A percentile compares a stretch with the other conserved stretches of the same genome.
These are phyloP conservation scores for Peromyscus attwateri DNA, from an alignment of 2,797 vertebrate species.

Conservation along the genomic window DNA sequence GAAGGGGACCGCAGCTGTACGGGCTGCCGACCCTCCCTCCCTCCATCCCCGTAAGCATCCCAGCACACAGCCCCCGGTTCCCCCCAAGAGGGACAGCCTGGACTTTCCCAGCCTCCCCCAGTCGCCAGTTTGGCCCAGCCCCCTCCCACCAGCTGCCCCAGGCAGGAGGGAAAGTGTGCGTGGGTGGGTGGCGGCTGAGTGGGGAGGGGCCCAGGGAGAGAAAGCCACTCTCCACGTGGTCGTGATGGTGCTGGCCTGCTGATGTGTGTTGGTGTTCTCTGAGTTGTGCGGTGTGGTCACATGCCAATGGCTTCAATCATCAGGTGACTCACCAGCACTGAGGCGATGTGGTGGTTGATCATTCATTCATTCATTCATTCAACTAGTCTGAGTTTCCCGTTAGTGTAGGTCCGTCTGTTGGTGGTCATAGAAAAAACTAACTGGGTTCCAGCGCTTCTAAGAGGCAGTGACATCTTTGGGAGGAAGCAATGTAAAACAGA, in stretches of 20 bases:
- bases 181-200: slow-evolving; percentile 66
- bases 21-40: slow-evolving; percentile 85
- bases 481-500: neutral
- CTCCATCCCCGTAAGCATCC: slow-evolving; percentile 80
- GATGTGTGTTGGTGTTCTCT: neutral
- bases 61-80: slow-evolving; percentile 32
- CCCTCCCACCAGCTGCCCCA: slow-evolving; percentile 77
- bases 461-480: neutral
- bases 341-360: neutral
- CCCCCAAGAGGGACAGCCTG: slow-evolving; percentile 83
- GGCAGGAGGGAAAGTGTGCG: slow-evolving; percentile 71
- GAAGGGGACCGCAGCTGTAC: slow-evolving; percentile 90
- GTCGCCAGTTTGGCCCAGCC: slow-evolving; percentile 60
- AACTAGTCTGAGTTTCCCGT: neutral
- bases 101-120: slow-evolving; percentile 85
- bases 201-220: slow-evolving; percentile 1
- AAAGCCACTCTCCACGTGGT: neutral
- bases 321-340: neutral
- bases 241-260: neutral
- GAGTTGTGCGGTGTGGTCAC: neutral
- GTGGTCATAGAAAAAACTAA: fast-evolving
- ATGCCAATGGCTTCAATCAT: neutral
- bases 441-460: neutral
- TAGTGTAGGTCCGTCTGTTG: fast-evolving
- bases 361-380: neutral